These are phyloP conservation scores for Ophioninae sp. DNA, from an alignment of 2,888 invertebrate species.

Conservation along the genomic window DNA sequence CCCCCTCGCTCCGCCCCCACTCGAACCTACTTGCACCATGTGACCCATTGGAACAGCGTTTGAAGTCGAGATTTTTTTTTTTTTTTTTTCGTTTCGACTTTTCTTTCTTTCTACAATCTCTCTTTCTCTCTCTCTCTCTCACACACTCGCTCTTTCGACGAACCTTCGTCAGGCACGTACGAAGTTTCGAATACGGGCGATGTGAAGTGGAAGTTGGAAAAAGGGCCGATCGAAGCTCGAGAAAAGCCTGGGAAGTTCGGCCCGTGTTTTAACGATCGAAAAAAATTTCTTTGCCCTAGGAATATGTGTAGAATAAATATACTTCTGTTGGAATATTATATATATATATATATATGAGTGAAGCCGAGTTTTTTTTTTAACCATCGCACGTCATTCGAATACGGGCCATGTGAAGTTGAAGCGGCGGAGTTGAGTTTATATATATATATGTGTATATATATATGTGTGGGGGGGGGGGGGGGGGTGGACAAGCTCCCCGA, in stretches of 20 bases:
- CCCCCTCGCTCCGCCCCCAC: too few species aligned
- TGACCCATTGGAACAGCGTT: neutral
- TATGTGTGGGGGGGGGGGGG: conserved; percentile 3
- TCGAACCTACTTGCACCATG: too few species aligned
- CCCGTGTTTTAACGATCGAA: too few species aligned
- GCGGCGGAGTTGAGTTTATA: conserved; percentile 25
- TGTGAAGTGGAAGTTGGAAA: conserved; percentile 18
- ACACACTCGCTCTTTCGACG: neutral
- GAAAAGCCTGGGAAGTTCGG: too few species aligned
- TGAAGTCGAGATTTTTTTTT: conserved; percentile 15
- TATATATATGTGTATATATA: neutral
- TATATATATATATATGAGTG: too few species aligned
- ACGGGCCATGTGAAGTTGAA: conserved; percentile 17
- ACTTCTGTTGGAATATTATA: too few species aligned
- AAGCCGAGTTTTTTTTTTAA: too few species aligned
- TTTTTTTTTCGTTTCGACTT: neutral
- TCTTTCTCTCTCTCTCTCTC: neutral
- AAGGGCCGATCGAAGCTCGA: too few species aligned
- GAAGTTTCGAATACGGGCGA: conserved; percentile 28
- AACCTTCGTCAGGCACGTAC: neutral
- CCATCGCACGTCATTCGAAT: neutral
- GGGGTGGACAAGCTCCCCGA: neutral
- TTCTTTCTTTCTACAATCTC: neutral
- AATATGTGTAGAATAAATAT: too few species aligned
- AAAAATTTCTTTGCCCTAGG: too few species aligned